Evolutionary conservation across 2,888 invertebrate genomes (phyloP).

Genomic region (Caenorhabditis becei): DNA sequence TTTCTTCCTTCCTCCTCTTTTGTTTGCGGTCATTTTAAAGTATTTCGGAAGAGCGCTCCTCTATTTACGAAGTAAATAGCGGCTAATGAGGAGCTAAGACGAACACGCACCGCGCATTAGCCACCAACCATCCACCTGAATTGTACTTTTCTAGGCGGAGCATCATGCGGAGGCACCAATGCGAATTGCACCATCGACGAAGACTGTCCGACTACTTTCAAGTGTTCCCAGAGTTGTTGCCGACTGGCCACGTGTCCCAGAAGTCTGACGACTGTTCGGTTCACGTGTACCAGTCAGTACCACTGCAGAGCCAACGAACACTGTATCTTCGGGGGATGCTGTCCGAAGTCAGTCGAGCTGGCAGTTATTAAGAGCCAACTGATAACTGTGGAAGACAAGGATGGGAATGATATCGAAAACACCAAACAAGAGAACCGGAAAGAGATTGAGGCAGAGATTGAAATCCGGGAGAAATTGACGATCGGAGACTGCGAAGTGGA

Average conservation of each 20-base stretch:
- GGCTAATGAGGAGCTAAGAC: conserved; percentile 56
- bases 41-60: conserved; percentile 45
- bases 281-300: conserved; percentile 66
- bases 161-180: conserved; percentile 63
- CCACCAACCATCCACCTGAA: conserved; percentile 22
- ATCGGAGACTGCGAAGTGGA: conserved; percentile 61
- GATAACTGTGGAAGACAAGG: conserved; percentile 16
- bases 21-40: conserved; percentile 60
- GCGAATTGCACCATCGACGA: conserved; percentile 61
- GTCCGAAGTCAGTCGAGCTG: conserved; percentile 53
- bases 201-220: conserved; percentile 72
- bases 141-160: conserved; percentile 60
- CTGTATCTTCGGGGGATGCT: conserved; percentile 73
- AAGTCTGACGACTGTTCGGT: conserved; percentile 44
- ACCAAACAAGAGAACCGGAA: background rate
- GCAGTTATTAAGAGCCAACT: conserved; percentile 24
- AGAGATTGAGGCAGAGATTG: background rate
- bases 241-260: conserved; percentile 68
- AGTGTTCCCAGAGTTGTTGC: conserved; percentile 70
- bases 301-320: conserved; percentile 67
- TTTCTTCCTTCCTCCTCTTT: conserved; percentile 19
- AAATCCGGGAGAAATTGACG: background rate
- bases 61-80: conserved; percentile 60
- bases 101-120: conserved; percentile 56
- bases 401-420: background rate